A percentile compares a stretch with the other conserved stretches of the same genome.
These are phyloP conservation scores for Holothuria glaberrima DNA, from an alignment of 35 echinoderm and acorn worm genomes.

Conservation along the genomic window DNA sequence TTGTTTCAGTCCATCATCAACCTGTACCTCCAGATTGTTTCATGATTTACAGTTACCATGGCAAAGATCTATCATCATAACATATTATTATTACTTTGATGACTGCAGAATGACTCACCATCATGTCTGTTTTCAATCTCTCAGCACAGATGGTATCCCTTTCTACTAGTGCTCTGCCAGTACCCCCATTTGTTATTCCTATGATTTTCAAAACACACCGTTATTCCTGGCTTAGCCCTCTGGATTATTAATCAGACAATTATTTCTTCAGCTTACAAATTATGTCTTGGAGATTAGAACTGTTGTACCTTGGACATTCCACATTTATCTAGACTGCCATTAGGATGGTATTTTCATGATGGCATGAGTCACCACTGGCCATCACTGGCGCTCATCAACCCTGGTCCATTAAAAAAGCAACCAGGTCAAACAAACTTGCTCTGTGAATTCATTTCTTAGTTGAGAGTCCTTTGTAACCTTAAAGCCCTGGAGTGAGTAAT, in stretches of 20 bases:
- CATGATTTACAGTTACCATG: too few species aligned
- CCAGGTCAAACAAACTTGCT: neutral
- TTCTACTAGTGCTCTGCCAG: neutral
- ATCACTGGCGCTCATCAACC: slow-evolving; percentile 16
- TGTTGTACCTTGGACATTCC: too few species aligned
- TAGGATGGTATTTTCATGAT: too few species aligned
- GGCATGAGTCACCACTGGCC: too few species aligned
- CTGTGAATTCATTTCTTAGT: neutral
- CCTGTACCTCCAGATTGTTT: too few species aligned
- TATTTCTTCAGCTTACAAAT: too few species aligned
- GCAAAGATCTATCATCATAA: too few species aligned
- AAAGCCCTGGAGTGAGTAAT: too few species aligned
- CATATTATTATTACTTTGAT: neutral
- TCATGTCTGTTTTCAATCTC: slow-evolving; percentile 28
- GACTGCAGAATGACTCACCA: slow-evolving; percentile 4
- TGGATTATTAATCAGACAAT: slow-evolving; percentile 20
- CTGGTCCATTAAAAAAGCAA: slow-evolving; percentile 3
- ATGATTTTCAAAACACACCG: neutral
- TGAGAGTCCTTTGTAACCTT: neutral
- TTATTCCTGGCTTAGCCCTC: slow-evolving; percentile 6
- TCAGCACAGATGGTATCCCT: neutral
- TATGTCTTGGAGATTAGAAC: too few species aligned
- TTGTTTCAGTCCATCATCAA: too few species aligned
- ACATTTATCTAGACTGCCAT: too few species aligned
- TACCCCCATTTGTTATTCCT: neutral